phyloP scores from a whole-genome alignment of 2,888 invertebrate genomes.

The Drosophila prostipennis region DNA sequence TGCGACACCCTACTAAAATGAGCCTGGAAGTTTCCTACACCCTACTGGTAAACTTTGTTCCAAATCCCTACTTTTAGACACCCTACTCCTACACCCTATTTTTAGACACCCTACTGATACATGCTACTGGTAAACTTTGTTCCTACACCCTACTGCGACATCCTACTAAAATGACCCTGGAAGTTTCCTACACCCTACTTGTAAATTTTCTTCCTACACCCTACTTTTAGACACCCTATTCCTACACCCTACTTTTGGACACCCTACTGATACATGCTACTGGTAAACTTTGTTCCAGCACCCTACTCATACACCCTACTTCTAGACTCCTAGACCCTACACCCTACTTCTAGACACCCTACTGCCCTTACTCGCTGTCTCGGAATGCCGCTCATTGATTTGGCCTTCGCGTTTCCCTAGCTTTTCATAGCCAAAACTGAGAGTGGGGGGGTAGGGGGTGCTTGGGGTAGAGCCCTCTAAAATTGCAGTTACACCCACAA shows the following conservation, averaged over 20 bases:
- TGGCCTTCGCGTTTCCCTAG: slow-evolving; percentile 23
- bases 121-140: too few species aligned
- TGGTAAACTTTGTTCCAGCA: not conserved
- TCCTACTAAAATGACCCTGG: too few species aligned
- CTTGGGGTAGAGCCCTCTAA: slow-evolving; percentile 43
- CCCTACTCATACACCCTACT: not conserved
- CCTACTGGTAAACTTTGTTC: not conserved
- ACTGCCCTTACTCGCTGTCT: slow-evolving; percentile 2
- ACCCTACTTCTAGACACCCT: too few species aligned
- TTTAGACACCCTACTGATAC: not conserved
- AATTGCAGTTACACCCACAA: slow-evolving; percentile 59
- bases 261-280: too few species aligned
- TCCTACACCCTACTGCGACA: too few species aligned
- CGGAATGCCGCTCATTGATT: slow-evolving; percentile 61
- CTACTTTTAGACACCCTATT: not conserved
- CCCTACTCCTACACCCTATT: not conserved
- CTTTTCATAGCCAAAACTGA: not conserved
- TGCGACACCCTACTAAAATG: not conserved
- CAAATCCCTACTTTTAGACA: too few species aligned
- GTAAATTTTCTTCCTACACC: too few species aligned
- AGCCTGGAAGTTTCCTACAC: too few species aligned
- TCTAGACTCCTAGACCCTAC: not conserved
- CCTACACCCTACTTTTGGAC: too few species aligned
- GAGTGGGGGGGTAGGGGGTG: not conserved
- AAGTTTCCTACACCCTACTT: too few species aligned